phyloP scores from a whole-genome alignment of 1,140 invertebrate species.

The Nasonia vitripennis region DNA sequence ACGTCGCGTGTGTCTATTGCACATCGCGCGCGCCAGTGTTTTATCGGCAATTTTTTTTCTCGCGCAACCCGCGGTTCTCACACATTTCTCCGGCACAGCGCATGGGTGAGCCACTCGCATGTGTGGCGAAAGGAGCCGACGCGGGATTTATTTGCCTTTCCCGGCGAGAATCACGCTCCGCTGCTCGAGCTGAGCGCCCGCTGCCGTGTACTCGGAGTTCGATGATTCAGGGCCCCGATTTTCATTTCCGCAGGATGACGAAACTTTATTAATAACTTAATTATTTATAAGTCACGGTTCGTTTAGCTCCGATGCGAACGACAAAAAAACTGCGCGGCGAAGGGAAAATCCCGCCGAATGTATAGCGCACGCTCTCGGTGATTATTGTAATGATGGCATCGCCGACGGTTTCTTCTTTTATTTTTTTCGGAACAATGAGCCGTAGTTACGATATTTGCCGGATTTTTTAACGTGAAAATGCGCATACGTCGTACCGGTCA shows the following conservation, averaged over 20 bases:
- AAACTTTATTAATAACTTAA: conserved; percentile 58
- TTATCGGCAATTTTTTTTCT: conserved; percentile 27
- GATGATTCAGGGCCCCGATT: conserved; percentile 58
- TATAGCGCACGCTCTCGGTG: neutral
- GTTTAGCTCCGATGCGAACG: conserved; percentile 8
- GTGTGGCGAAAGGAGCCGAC: conserved; percentile 23
- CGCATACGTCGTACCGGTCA: neutral
- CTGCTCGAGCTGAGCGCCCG: conserved; percentile 52
- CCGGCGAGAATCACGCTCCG: conserved; percentile 46
- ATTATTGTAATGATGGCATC: conserved; percentile 36
- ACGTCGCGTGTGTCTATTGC: conserved; percentile 20
- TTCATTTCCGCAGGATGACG: conserved; percentile 62
- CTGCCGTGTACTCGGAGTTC: conserved; percentile 16
- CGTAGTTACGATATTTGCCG: neutral
- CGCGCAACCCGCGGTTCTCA: conserved; percentile 35
- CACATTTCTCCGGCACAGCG: conserved; percentile 13
- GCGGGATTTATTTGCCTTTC: conserved; percentile 48
- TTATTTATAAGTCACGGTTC: conserved; percentile 58
- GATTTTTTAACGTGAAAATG: conserved; percentile 13
- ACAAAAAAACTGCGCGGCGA: neutral
- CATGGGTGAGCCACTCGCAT: neutral
- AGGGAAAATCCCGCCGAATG: neutral
- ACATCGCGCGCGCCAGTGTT: neutral
- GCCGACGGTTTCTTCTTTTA: neutral
- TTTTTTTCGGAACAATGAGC: neutral